Conservation (phyloP, 2,888 invertebrate species). For the Drosophila picticornis region DNA sequence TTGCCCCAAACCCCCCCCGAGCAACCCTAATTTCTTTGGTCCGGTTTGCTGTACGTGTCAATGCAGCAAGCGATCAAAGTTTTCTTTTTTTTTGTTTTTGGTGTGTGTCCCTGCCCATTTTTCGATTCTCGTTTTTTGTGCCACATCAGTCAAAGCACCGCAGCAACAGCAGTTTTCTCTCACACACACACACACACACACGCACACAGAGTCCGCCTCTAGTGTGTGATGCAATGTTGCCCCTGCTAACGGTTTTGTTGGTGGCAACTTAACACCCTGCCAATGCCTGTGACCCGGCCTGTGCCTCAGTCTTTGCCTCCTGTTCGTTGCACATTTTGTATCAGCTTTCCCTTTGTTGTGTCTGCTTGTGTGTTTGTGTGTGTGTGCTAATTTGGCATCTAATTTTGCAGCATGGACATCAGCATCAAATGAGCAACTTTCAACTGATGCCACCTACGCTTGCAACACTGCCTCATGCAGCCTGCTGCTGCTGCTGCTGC, state of each 20-base stretch:
- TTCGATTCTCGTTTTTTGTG: constrained; percentile 36
- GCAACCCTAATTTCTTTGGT: constrained; percentile 15
- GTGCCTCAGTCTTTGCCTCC: constrained; percentile 49
- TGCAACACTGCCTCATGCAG: constrained; percentile 11
- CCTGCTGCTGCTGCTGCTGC: constrained; percentile 39
- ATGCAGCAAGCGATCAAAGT: constrained; percentile 54
- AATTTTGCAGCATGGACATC: constrained; percentile 69
- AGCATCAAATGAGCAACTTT: constrained; percentile 50
- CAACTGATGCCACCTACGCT: constrained; percentile 32
- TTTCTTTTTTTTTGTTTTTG: constrained; percentile 48
- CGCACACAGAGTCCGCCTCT: constrained; percentile 3
- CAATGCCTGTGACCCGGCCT: background rate
- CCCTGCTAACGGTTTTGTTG: constrained; percentile 49
- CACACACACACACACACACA: constrained; percentile 16
- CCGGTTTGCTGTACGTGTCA: constrained; percentile 67
- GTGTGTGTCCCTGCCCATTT: constrained; percentile 27
- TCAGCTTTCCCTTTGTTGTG: constrained; percentile 4
- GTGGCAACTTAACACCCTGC: constrained; percentile 72
- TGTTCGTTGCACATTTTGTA: constrained; percentile 39
- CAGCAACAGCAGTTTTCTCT: constrained; percentile 60
- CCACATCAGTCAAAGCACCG: constrained; percentile 76
- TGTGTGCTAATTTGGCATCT: constrained; percentile 76
- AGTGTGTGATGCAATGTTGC: constrained; percentile 46
- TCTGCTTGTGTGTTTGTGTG: constrained; percentile 33
- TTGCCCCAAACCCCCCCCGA: background rate